These are phyloP conservation scores for Zygothrica quintamaculata DNA, from an alignment of 2,888 invertebrate genomes.

Conservation along the genomic window DNA sequence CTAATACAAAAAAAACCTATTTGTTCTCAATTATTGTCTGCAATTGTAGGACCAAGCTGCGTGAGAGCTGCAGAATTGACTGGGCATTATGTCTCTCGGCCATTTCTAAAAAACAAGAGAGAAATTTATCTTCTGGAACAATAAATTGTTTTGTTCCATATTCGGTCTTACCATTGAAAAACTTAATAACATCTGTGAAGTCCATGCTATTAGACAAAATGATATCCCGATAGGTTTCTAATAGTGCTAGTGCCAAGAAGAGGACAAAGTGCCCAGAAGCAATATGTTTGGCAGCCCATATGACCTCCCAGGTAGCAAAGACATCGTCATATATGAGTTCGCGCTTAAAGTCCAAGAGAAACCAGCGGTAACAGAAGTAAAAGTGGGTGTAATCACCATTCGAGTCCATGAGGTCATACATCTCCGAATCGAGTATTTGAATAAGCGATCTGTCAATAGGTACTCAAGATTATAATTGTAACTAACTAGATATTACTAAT, in stretches of 20 bases:
- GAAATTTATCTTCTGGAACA: slow-evolving; percentile 68
- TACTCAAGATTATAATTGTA: too few relatives aligned
- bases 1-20: slow-evolving; percentile 86
- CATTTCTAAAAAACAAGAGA: slow-evolving; percentile 91
- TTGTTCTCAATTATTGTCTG: slow-evolving; percentile 97
- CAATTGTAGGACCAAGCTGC: slow-evolving; percentile 94
- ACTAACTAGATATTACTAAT: too few relatives aligned
- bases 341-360: slow-evolving; percentile 97
- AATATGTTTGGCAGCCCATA: slow-evolving; percentile 96
- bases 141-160: not conserved
- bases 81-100: slow-evolving; percentile 96
- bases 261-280: slow-evolving; percentile 95
- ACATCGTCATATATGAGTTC: slow-evolving; percentile 97
- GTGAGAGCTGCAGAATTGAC: slow-evolving; percentile 92
- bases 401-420: slow-evolving; percentile 97
- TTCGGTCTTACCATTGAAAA: slow-evolving; percentile 97
- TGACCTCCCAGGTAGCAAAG: slow-evolving; percentile 97
- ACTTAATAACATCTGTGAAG: slow-evolving; percentile 98
- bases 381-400: slow-evolving; percentile 98
- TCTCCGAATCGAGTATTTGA: slow-evolving; percentile 95
- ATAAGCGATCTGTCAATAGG: slow-evolving; percentile 88
- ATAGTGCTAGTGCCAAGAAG: slow-evolving; percentile 95
- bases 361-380: slow-evolving; percentile 99
- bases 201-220: slow-evolving; percentile 98
- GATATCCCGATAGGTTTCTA: slow-evolving; percentile 97